These are phyloP conservation scores for Gadus macrocephalus DNA, from an alignment of 2,113 vertebrate species.

Conservation along the genomic window DNA sequence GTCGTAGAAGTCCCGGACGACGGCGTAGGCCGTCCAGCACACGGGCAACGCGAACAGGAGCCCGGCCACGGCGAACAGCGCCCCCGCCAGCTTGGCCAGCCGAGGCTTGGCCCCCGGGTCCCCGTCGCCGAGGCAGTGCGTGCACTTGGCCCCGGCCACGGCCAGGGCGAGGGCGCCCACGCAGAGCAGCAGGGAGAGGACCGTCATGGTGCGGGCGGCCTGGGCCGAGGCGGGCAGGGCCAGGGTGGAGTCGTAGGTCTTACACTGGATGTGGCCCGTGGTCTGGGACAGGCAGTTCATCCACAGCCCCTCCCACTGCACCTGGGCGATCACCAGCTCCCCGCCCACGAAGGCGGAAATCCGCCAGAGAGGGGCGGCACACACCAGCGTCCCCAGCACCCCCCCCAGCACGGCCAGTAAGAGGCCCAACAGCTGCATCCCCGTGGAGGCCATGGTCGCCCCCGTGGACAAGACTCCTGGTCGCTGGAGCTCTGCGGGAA, in stretches of 20 bases:
- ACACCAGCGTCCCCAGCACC: constrained; percentile 72
- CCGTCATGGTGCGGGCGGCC: constrained; percentile 70
- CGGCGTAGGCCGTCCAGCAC: constrained; percentile 60
- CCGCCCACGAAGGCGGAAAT: constrained; percentile 80
- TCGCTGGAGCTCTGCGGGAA: too few relatives aligned
- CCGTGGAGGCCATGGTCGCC: constrained; percentile 74
- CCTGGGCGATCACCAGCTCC: constrained; percentile 82
- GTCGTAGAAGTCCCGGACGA: constrained; percentile 71
- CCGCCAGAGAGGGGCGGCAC: constrained; percentile 79
- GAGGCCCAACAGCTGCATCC: constrained; percentile 79
- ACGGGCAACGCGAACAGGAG: constrained; percentile 63
- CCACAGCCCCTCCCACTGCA: constrained; percentile 85
- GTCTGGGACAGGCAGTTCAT: constrained; percentile 85
- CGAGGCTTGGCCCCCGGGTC: constrained; percentile 70
- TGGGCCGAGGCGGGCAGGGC: constrained; percentile 75
- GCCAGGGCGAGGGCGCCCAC: constrained; percentile 72
- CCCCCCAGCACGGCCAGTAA: constrained; percentile 73
- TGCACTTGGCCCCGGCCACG: constrained; percentile 80
- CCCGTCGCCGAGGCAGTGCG: constrained; percentile 73
- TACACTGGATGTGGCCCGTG: constrained; percentile 74
- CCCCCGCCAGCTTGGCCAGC: constrained; percentile 58
- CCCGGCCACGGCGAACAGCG: constrained; percentile 63
- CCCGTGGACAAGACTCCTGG: background rate
- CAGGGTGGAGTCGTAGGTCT: constrained; percentile 81
- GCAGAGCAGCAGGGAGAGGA: constrained; percentile 76